A percentile compares a stretch with the other conserved stretches of the same genome.
These are phyloP conservation scores for Orthonychiurus folsomi DNA, from an alignment of 2,888 invertebrate genomes.

Conservation along the genomic window DNA sequence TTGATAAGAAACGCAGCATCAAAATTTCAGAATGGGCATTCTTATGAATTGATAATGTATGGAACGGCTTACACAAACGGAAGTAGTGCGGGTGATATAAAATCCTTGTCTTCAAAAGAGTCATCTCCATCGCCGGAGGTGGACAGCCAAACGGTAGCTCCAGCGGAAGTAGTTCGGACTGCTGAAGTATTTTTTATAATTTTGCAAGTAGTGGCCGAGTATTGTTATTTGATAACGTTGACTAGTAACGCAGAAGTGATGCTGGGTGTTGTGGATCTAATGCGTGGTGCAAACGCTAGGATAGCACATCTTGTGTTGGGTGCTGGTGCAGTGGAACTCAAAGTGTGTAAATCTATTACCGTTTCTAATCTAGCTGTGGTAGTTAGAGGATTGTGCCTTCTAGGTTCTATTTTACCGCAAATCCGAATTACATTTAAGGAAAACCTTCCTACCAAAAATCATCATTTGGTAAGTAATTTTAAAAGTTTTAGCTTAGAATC, in stretches of 20 bases:
- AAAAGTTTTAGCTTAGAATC: background rate
- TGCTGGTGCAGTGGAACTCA: conserved; percentile 89
- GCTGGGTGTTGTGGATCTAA: conserved; percentile 63
- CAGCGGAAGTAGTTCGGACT: conserved; percentile 18
- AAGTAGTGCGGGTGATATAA: background rate
- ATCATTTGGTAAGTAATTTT: conserved; percentile 36
- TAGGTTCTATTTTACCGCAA: conserved; percentile 44
- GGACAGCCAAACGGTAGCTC: background rate
- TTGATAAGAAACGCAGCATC: conserved; percentile 20
- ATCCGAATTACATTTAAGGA: conserved; percentile 32
- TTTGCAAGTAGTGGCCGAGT: conserved; percentile 35
- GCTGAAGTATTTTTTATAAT: conserved; percentile 40
- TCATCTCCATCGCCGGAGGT: background rate
- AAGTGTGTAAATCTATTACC: conserved; percentile 87
- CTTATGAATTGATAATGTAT: background rate
- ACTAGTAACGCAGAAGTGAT: conserved; percentile 39
- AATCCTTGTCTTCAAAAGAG: background rate
- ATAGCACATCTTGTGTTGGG: conserved; percentile 91
- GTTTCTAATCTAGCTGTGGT: conserved; percentile 85
- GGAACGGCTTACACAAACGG: background rate
- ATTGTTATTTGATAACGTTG: conserved; percentile 34
- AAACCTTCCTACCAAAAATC: conserved; percentile 35
- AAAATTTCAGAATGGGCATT: background rate
- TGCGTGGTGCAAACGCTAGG: conserved; percentile 76
- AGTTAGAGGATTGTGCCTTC: conserved; percentile 69